Percentiles rank a stretch among this genome's conserved stretches.
These are phyloP conservation scores for Syngnathus scovelli DNA, from an alignment of 2,113 vertebrate genomes.

Conservation along the genomic window DNA sequence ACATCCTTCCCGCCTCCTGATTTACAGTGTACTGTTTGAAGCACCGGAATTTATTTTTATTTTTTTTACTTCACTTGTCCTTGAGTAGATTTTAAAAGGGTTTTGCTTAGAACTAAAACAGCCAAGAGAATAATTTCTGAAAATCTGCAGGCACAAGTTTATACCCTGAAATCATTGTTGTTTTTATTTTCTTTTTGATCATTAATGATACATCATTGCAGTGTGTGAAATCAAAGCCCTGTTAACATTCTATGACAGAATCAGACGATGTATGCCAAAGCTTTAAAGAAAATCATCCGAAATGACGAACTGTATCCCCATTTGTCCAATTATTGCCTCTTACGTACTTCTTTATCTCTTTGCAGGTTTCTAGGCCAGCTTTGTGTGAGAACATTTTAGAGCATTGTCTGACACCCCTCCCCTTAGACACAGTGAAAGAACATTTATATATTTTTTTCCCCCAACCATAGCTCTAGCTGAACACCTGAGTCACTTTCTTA, in stretches of 20 bases:
- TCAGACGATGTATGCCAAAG: not conserved
- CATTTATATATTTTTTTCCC: not conserved
- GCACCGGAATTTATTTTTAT: not conserved
- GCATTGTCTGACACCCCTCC: conserved; percentile 1
- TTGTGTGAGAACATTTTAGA: conserved; percentile 9
- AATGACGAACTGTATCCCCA: not conserved
- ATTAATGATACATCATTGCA: no score
- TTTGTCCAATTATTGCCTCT: conserved; percentile 11
- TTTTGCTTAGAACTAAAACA: not conserved
- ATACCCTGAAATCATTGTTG: not conserved
- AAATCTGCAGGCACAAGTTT: not conserved
- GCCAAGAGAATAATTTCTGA: not conserved
- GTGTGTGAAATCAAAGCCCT: not conserved
- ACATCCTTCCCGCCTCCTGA: not conserved
- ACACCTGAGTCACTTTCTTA: conserved; percentile 1
- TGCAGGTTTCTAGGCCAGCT: not conserved
- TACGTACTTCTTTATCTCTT: not conserved
- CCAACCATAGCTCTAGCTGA: not conserved
- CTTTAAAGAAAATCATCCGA: not conserved
- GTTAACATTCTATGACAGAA: not conserved
- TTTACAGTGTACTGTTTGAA: not conserved
- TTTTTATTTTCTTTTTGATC: no score
- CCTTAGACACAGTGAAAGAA: not conserved
- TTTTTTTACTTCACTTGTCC: not conserved
- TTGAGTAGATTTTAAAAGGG: not conserved